Evolutionary conservation across 1,140 invertebrate species (phyloP), one percentile per base, ranked within the genome.

Genomic region (Drosophila truncata): DNA sequence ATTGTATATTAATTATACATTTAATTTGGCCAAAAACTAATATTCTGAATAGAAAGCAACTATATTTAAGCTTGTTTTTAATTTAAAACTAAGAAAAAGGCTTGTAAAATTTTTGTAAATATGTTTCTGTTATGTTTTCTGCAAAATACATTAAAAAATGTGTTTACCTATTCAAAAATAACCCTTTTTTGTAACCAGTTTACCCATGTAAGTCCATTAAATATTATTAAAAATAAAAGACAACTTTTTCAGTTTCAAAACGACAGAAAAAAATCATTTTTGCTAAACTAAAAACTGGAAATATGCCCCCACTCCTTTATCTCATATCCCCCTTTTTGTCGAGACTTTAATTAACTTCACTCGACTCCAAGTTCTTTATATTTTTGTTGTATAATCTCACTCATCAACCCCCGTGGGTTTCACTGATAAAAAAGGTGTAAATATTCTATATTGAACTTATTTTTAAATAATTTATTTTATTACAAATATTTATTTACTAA

Each of bases 291-390:
- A 58, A 39, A 82, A 78, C 79, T 81, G 57, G 72, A 62, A 81
- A 61, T 37, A 14, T 65, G 52, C 57, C 64, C 42, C 70, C 41
- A 57, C 72, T 71, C 49, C n/a, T 23, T 33, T 35, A n/a, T n/a
- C 11, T 54, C 8, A 47, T 11, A 57, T 47, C 35, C 61, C 55
- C 41, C 47, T 25, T 44, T 67, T 67, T 44, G 18, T 27, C 20
- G 60, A 73, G 63, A 67, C 73, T 76, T 84, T 77, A 84, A 84
- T 84, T 84, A 84, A 80, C 72, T 84, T 72, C 46, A 80, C 55
- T 72, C 59, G 65, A 80, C 71, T 77, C 67, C 59, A 64, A 66
- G 29, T 33, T 58, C 62, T 78, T 60, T 37, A 57, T 59, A 49
- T 63, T 50, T 72, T 54, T 25, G 42, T 60, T 37, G n/a, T 41